Evolutionary conservation across 2,888 invertebrate species (phyloP).

Genomic region (Apodemia hepburni): DNA sequence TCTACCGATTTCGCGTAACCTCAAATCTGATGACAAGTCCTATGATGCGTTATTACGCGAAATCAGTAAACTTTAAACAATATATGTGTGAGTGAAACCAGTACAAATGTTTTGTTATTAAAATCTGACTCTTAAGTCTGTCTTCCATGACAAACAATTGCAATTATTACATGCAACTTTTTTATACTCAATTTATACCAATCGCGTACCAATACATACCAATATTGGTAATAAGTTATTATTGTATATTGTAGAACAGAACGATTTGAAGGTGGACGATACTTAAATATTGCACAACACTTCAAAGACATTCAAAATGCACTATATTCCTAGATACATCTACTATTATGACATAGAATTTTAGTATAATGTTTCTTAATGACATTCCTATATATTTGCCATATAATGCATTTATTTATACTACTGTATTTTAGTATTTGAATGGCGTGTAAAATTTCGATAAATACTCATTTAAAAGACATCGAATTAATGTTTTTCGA

Average conservation of each 20-base stretch:
- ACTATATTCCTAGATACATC: constrained; percentile 9
- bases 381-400: constrained; percentile 61
- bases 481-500: not conserved
- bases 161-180: too few relatives aligned
- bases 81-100: too few relatives aligned
- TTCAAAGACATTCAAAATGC: constrained; percentile 3
- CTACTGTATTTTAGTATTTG: constrained; percentile 34
- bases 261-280: not conserved
- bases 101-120: too few relatives aligned
- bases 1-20: too few relatives aligned
- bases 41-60: too few relatives aligned
- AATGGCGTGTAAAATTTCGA: constrained; percentile 21
- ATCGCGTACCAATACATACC: not conserved
- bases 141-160: too few relatives aligned
- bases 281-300: constrained; percentile 3
- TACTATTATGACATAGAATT: constrained; percentile 9
- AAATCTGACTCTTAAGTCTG: too few relatives aligned
- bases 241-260: constrained; percentile 1
- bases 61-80: too few relatives aligned
- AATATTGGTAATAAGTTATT: not conserved
- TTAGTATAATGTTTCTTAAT: constrained; percentile 25
- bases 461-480: not conserved
- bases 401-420: constrained; percentile 68
- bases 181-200: too few relatives aligned
- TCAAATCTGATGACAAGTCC: too few relatives aligned